Evolutionary conservation across 2,888 invertebrate genomes (phyloP).

Genomic region (Exephanes ischioxanthus): DNA sequence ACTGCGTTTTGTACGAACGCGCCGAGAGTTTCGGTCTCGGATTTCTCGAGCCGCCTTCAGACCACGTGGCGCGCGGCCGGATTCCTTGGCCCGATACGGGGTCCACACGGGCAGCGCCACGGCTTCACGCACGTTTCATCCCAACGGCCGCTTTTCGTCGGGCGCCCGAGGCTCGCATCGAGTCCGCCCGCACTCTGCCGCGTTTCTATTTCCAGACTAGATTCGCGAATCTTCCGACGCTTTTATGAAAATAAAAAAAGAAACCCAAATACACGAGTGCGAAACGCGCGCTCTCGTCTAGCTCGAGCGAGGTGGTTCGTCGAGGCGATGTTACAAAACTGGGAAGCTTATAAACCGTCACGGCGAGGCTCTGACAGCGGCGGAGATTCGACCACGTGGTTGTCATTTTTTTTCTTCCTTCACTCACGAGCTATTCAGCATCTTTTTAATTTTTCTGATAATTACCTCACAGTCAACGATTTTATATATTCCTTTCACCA

Average conservation of each 20-base stretch:
- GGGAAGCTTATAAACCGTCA: not conserved
- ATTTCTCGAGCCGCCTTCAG: constrained; percentile 54
- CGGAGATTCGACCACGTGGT: not conserved
- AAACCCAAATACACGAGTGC: constrained; percentile 37
- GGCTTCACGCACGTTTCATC: constrained; percentile 59
- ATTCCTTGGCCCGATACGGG: constrained; percentile 70
- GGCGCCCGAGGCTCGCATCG: not conserved
- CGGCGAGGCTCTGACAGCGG: not conserved
- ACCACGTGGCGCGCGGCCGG: constrained; percentile 73
- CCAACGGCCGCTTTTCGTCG: constrained; percentile 56
- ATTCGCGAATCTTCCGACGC: constrained; percentile 46
- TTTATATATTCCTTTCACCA: too few relatives aligned
- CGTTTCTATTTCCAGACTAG: constrained; percentile 62
- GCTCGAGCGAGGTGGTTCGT: not conserved
- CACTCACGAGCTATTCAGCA: not conserved
- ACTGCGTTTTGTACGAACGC: not conserved
- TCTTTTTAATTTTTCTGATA: not conserved
- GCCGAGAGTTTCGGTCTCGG: constrained; percentile 35
- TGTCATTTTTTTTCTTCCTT: not conserved
- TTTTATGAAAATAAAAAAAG: constrained; percentile 25
- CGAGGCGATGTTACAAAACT: not conserved
- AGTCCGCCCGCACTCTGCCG: constrained; percentile 1
- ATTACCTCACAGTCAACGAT: not conserved
- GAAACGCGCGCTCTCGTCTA: constrained; percentile 5
- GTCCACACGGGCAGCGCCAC: constrained; percentile 69